These are phyloP conservation scores for Palloptera scutellata DNA, from an alignment of 2,888 invertebrate genomes.

Conservation along the genomic window DNA sequence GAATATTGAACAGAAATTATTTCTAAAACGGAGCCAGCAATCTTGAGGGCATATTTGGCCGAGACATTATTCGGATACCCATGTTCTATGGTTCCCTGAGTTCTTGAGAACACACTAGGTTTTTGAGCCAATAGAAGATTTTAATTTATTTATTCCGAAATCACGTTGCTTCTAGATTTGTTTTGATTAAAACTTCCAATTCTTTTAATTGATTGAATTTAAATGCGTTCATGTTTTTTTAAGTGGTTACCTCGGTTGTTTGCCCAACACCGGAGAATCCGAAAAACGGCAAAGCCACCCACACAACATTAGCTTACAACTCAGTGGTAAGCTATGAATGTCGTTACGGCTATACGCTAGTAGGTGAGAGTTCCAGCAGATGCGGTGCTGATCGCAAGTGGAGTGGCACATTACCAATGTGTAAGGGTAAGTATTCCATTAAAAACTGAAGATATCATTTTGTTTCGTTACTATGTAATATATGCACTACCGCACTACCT, in stretches of 20 bases:
- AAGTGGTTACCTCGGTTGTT: slow-evolving; percentile 90
- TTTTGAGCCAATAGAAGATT: too few species aligned
- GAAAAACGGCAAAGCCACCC: slow-evolving; percentile 90
- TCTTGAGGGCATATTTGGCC: too few species aligned
- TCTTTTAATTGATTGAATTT: neutral
- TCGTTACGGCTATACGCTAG: slow-evolving; percentile 89
- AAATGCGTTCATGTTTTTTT: slow-evolving; percentile 21
- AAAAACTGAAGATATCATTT: neutral
- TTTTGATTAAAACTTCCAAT: neutral
- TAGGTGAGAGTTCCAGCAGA: slow-evolving; percentile 87
- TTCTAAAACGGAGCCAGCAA: too few species aligned
- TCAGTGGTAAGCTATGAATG: slow-evolving; percentile 96
- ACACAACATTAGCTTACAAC: slow-evolving; percentile 92
- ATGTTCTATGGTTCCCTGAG: too few species aligned
- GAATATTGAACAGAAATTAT: too few species aligned
- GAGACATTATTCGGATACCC: too few species aligned
- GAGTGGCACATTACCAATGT: slow-evolving; percentile 90
- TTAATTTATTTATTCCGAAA: too few species aligned
- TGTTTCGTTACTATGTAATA: too few species aligned
- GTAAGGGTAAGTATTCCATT: slow-evolving; percentile 76
- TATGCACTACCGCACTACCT: neutral
- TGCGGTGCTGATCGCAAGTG: slow-evolving; percentile 96
- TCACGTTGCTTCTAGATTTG: too few species aligned
- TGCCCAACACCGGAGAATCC: slow-evolving; percentile 93
- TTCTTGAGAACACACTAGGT: too few species aligned